Percentiles rank a stretch among this genome's conserved stretches.
phyloP scores from a whole-genome alignment of 2,797 vertebrate genomes.

The Anguilla marmorata region DNA sequence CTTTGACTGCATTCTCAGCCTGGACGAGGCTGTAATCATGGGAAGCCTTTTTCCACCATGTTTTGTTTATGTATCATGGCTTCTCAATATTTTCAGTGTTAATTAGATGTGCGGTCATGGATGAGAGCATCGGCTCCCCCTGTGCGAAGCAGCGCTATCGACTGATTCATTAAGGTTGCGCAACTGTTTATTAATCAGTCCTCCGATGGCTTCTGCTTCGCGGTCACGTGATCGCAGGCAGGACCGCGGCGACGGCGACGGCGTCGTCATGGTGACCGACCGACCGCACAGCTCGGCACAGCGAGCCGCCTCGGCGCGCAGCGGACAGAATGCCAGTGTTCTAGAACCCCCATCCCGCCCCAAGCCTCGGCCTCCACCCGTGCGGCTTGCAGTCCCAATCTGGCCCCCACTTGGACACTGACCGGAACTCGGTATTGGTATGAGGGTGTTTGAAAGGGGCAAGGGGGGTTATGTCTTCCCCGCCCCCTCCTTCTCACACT shows the following conservation, averaged over 20 bases:
- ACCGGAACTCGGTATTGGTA: background rate
- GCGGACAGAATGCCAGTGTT: background rate
- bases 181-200: background rate
- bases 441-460: background rate
- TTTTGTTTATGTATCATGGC: constrained; percentile 21
- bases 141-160: background rate
- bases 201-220: background rate
- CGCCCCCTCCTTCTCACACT: background rate
- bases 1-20: constrained; percentile 1
- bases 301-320: background rate
- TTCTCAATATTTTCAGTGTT: constrained; percentile 17
- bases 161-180: constrained; percentile 10
- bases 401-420: background rate
- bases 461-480: background rate
- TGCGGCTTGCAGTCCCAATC: background rate
- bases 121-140: background rate
- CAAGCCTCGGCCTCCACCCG: background rate
- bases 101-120: constrained; percentile 14
- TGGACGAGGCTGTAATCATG: background rate
- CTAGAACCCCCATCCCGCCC: background rate
- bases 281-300: background rate
- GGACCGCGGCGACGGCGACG: background rate
- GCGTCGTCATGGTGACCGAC: background rate
- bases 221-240: background rate
- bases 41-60: constrained; percentile 2